Evolutionary conservation across 2,797 vertebrate species (phyloP), one percentile per base, ranked within the genome.

Genomic region (Aphelocoma californica): DNA sequence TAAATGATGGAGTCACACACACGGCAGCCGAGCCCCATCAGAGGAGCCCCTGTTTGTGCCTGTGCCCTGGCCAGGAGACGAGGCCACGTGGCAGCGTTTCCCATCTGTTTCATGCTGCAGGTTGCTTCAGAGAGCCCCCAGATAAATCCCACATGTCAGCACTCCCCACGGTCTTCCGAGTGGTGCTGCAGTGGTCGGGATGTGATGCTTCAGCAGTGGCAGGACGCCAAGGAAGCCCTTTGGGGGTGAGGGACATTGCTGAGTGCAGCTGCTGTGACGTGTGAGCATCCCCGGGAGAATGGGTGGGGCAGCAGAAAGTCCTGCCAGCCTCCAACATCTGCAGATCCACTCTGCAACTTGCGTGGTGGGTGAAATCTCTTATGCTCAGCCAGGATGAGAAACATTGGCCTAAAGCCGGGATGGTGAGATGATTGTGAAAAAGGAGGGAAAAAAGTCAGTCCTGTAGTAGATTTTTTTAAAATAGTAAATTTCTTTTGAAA

Each of bases 231-330:
- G 65, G 38, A 36, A 74, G 45, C 12, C 32, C 26, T 78, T 3
- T 0, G 3, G 10, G 8, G 11, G 6, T 0, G 1, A 1, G 66
- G 24, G 8, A 16, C 0, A 0, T 12, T 28, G 54, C 5, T 28
- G 34, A 58, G 44, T 7, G 4, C 61, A 61, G 56, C 29, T 66
- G 69, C 44, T 1, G 3, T 15, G 36, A 5, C 0, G 1, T 44
- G 28, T 7, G 31, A 44, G 15, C 2, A 1, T 32, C 58, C 50
- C 31, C 0, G 0, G 34, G 48, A 36, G 58, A 32, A 18, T 14
- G 90, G 18, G 19, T 24, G 83, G 54, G 42, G 14, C 1, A 1
- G 54, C 79, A 2, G 0, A 45, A 64, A 73, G 12, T n/a, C 65
- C 77, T 62, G 53, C 25, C n/a, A 54, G 53, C 48, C 36, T 57